Evolutionary conservation across 1,140 invertebrate species (phyloP).

Genomic region (Pseudomyrmex gracilis): DNA sequence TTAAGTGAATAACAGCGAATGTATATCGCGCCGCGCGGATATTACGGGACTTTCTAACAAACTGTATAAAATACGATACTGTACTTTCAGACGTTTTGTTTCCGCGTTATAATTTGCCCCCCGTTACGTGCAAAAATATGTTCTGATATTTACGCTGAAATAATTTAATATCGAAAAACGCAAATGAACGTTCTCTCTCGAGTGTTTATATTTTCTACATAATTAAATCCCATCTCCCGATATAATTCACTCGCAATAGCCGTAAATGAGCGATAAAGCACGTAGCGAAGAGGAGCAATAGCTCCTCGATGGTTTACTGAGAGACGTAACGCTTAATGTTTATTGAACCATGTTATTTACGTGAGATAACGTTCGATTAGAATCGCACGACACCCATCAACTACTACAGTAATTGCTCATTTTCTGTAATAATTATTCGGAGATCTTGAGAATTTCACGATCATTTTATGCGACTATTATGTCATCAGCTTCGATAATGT

Average conservation of each 20-base stretch:
- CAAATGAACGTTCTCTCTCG: background rate
- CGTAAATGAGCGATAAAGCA: conserved; percentile 58
- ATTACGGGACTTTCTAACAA: too few species aligned
- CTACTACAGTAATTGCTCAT: background rate
- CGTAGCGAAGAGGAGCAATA: too few species aligned
- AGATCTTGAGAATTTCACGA: background rate
- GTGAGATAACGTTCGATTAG: background rate
- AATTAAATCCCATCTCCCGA: conserved; percentile 50
- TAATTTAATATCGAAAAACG: conserved; percentile 55
- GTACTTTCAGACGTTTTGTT: too few species aligned
- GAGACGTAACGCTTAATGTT: conserved; percentile 14
- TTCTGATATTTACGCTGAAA: background rate
- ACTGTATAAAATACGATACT: conserved; percentile 18
- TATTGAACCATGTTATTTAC: conserved; percentile 19
- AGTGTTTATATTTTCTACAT: conserved; percentile 37
- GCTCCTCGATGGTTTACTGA: background rate
- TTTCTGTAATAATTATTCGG: background rate
- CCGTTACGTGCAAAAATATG: too few species aligned
- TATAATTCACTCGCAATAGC: conserved; percentile 14
- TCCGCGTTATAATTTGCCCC: too few species aligned
- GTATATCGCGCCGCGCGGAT: too few species aligned
- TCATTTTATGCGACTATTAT: too few species aligned
- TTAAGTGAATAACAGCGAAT: background rate
- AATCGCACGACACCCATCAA: background rate
- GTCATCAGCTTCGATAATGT: background rate